Conservation (phyloP, 2,113 vertebrate genomes). For the Eulemur macaco region DNA sequence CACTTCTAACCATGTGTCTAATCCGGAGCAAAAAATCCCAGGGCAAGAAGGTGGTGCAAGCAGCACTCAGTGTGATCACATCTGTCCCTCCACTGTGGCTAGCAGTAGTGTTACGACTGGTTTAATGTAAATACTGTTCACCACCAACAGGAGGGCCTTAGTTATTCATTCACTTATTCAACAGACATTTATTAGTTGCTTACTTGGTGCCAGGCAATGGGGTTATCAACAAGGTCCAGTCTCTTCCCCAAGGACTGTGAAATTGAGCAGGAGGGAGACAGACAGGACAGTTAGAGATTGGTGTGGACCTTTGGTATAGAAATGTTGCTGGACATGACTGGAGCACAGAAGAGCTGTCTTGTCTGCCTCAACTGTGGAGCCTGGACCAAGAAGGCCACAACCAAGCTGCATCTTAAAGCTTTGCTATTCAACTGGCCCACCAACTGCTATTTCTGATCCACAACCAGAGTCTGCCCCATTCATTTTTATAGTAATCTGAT, state of each 20-base stretch:
- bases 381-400: neutral
- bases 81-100: neutral
- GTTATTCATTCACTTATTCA: neutral
- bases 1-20: too few relatives aligned
- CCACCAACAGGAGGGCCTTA: rapidly evolving
- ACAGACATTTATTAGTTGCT: neutral
- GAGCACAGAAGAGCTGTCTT: neutral
- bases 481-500: neutral
- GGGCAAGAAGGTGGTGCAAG: neutral
- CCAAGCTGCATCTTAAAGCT: neutral
- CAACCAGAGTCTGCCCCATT: neutral
- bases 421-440: neutral
- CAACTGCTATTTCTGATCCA: neutral
- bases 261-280: neutral
- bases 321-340: neutral
- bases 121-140: neutral
- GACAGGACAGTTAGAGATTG: neutral
- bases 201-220: neutral
- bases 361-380: neutral
- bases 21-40: neutral
- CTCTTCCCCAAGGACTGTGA: neutral
- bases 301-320: neutral
- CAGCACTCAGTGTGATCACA: rapidly evolving
- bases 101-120: neutral
- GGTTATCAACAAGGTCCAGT: neutral